These are phyloP conservation scores for Acleris cristana DNA, from an alignment of 2,888 invertebrate genomes.

Conservation along the genomic window DNA sequence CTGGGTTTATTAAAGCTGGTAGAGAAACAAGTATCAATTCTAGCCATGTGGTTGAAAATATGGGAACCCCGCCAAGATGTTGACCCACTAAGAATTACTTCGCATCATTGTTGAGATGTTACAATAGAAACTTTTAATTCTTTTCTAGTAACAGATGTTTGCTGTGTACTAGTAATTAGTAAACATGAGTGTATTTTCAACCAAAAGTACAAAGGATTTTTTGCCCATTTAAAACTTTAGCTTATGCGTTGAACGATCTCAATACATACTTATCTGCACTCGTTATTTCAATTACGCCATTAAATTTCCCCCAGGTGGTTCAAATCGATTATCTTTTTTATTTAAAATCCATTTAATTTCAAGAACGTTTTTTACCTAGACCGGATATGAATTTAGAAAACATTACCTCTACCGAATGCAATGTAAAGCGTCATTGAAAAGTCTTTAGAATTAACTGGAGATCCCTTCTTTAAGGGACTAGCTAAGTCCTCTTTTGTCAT, in stretches of 20 bases:
- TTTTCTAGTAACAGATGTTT: no score
- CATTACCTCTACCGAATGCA: conserved; percentile 60
- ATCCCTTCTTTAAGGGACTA: conserved; percentile 60
- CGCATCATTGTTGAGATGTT: conserved; percentile 72
- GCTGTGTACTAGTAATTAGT: conserved; percentile 42
- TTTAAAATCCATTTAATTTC: conserved; percentile 51
- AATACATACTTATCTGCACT: conserved; percentile 12
- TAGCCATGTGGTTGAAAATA: conserved; percentile 80
- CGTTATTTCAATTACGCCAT: conserved; percentile 32
- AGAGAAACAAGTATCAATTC: conserved; percentile 69
- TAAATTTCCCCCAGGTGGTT: conserved; percentile 51
- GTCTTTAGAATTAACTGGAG: conserved; percentile 64
- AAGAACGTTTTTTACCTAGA: conserved; percentile 60
- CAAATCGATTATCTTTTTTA: conserved; percentile 40
- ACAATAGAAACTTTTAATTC: conserved; percentile 45
- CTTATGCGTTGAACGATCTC: conserved; percentile 11
- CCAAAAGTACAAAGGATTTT: neutral
- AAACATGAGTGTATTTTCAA: neutral
- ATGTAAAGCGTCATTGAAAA: conserved; percentile 67
- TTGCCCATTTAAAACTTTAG: neutral
- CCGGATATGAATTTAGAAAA: conserved; percentile 72
- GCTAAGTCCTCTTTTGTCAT: conserved; percentile 74
- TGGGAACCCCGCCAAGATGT: conserved; percentile 82
- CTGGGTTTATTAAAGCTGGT: conserved; percentile 51
- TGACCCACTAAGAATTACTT: conserved; percentile 72